Conservation (phyloP, 2,797 vertebrate genomes). For the Anabas testudineus region DNA sequence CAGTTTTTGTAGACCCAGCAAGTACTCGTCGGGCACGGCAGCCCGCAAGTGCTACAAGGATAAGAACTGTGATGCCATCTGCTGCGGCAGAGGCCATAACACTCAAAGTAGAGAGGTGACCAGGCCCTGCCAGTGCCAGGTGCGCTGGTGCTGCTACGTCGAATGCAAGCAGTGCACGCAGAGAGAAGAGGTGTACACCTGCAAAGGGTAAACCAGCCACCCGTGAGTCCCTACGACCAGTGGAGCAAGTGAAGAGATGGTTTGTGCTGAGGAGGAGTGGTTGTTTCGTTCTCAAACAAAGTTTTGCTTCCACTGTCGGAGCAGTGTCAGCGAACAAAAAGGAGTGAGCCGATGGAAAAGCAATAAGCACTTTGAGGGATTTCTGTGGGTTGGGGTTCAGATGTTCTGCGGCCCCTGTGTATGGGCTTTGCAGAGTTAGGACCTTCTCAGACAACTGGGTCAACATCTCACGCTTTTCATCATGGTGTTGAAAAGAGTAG, state of each 20-base stretch:
- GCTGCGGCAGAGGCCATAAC: constrained; percentile 97
- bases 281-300: constrained; percentile 55
- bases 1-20: constrained; percentile 94
- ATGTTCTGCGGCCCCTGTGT: constrained; percentile 43
- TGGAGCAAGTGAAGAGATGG: constrained; percentile 48
- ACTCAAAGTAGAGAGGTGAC: constrained; percentile 98
- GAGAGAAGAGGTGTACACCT: constrained; percentile 98
- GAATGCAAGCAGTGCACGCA: constrained; percentile 99
- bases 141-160: constrained; percentile 99
- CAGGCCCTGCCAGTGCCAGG: constrained; percentile 97
- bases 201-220: constrained; percentile 86
- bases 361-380: constrained; percentile 84
- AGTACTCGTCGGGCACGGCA: constrained; percentile 92
- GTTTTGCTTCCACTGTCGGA: constrained; percentile 57
- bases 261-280: constrained; percentile 37
- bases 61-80: constrained; percentile 98
- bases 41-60: constrained; percentile 98
- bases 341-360: constrained; percentile 65
- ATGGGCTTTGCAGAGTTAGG: constrained; percentile 52
- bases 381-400: constrained; percentile 67
- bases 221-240: constrained; percentile 26
- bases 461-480: constrained; percentile 74
- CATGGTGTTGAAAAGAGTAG: constrained; percentile 57
- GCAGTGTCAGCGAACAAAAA: constrained; percentile 56
- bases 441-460: constrained; percentile 74